Evolutionary conservation across 1,140 invertebrate genomes (phyloP), one percentile per base, ranked within the genome.

Genomic region (Ceratosolen fusciceps): DNA sequence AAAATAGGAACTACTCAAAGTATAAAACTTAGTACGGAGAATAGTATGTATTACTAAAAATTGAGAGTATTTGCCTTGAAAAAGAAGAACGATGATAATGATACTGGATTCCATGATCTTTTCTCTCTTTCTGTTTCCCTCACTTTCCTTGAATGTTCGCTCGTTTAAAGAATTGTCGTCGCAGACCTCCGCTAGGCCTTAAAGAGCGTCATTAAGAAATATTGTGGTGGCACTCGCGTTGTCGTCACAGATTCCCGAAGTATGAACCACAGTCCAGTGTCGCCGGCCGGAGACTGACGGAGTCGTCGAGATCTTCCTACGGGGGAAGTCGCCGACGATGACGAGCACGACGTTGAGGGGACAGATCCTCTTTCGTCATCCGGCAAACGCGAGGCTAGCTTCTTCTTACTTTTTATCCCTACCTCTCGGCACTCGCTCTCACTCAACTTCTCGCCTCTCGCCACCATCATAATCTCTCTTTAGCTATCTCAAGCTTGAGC

Each of bases 21-120:
- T 12, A 43, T 43, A 43, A 43, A 43, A 43, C n/a, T 43, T 43
- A 12, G 39, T 43, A 43, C n/a, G n/a, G n/a, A n/a, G n/a, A n/a
- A n/a, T n/a, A n/a, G n/a, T n/a, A n/a, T n/a, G n/a, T n/a, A n/a
- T n/a, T n/a, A n/a, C n/a, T n/a, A n/a, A n/a, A n/a, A 26, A 34
- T 54, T 21, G 56, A 31, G n/a, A 71, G 70, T 72, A 79, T 54
- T 79, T 79, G 72, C 78, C 78, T 79, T 68, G 60, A 14, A 71
- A 34, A n/a, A 79, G 26, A 14, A 74, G 77, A 8, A 79, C 56
- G 14, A 37, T 24, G 39, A 7, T 8, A 1, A 78, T 24, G n/a
- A 68, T 62, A 12, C 52, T 16, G 56, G 58, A 10, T 47, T 5
- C 47, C 47, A n/a, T 16, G 39, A 26, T 37, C 74, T 9, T 49